Percentiles rank a stretch among this genome's conserved stretches.
Conservation (phyloP, 2,888 invertebrate species). For the Ochropacha duplaris region DNA sequence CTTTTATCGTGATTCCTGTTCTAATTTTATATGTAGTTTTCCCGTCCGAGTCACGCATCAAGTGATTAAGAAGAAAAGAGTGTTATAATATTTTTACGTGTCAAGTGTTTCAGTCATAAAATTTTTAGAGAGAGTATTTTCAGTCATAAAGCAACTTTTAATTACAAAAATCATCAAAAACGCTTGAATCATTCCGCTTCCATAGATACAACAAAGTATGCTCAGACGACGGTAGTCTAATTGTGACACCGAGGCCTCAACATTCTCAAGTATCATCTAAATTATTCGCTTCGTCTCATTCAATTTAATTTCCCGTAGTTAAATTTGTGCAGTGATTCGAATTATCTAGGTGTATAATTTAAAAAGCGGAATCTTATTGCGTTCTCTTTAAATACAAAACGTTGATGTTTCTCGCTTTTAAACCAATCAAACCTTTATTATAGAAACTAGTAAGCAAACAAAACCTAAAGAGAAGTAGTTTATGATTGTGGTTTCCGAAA, state of each 20-base stretch:
- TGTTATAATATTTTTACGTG: neutral
- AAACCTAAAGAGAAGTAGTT: too few species aligned
- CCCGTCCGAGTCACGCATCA: too few species aligned
- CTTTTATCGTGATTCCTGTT: too few species aligned
- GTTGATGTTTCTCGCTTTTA: too few species aligned
- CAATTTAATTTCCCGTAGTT: slow-evolving; percentile 26
- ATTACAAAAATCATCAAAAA: neutral
- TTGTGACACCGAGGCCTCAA: slow-evolving; percentile 29
- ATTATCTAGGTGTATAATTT: slow-evolving; percentile 6
- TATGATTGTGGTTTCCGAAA: too few species aligned
- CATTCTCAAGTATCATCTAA: slow-evolving; percentile 28
- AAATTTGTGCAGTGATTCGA: slow-evolving; percentile 26
- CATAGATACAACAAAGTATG: slow-evolving; percentile 11
- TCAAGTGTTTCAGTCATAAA: too few species aligned
- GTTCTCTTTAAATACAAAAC: too few species aligned
- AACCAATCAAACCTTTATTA: too few species aligned
- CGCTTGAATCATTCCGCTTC: slow-evolving; percentile 15
- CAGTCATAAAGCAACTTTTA: neutral
- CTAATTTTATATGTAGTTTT: too few species aligned
- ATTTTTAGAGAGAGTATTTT: neutral
- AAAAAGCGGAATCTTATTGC: too few species aligned
- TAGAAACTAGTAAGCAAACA: too few species aligned
- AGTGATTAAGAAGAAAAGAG: too few species aligned
- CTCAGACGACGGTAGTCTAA: slow-evolving; percentile 15
- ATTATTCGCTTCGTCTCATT: slow-evolving; percentile 17